A percentile compares a stretch with the other conserved stretches of the same genome.
phyloP scores from a whole-genome alignment of 2,888 invertebrate genomes.

The Tetranychus truncatus region DNA sequence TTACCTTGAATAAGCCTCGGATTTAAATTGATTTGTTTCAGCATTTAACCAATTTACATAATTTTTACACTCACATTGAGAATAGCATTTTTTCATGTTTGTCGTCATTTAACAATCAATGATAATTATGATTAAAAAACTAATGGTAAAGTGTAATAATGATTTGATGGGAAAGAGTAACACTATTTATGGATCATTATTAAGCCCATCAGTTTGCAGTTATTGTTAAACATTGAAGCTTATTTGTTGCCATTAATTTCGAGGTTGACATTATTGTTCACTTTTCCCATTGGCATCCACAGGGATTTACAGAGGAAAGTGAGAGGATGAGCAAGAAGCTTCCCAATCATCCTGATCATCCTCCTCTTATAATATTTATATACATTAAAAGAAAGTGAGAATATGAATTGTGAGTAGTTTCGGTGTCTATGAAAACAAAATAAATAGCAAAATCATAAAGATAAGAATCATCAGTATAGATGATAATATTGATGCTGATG shows the following conservation, averaged over 20 bases:
- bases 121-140: neutral
- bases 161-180: neutral
- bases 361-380: neutral
- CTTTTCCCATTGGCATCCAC: neutral
- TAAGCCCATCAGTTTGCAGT: slow-evolving; percentile 5
- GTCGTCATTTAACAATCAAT: neutral
- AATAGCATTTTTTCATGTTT: no score
- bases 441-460: neutral
- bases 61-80: no score
- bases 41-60: no score
- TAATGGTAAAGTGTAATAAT: slow-evolving; percentile 6
- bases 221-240: slow-evolving; percentile 6
- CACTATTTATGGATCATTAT: slow-evolving; percentile 4
- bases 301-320: neutral
- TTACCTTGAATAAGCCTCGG: no score
- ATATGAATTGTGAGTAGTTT: neutral
- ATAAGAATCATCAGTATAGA: neutral
- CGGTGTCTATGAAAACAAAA: neutral
- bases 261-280: neutral
- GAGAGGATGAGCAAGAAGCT: neutral
- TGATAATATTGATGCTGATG: no score
- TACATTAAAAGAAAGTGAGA: neutral
- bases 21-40: no score
- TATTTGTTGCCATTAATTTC: neutral
- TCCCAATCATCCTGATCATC: no score